Evolutionary conservation across 2,888 invertebrate genomes (phyloP).

Genomic region (Eudemis profundana): DNA sequence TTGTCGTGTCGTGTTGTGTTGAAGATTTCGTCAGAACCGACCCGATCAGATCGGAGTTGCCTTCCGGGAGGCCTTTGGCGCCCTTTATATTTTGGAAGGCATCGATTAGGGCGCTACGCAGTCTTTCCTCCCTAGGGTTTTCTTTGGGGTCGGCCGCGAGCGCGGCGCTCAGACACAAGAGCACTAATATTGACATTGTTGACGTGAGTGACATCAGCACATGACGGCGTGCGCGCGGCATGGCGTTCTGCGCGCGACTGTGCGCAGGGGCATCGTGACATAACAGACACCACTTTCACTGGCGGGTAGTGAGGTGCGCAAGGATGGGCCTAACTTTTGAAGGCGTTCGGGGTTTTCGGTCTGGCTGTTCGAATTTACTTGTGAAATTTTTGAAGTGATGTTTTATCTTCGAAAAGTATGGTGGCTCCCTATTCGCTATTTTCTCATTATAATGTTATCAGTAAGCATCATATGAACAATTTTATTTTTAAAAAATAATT

Average conservation of each 20-base stretch:
- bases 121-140: slow-evolving; percentile 74
- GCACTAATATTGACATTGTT: slow-evolving; percentile 62
- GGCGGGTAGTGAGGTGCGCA: slow-evolving; percentile 16
- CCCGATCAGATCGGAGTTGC: slow-evolving; percentile 72
- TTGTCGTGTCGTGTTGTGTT: slow-evolving; percentile 58
- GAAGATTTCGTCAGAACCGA: slow-evolving; percentile 61
- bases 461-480: too few species aligned
- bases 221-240: slow-evolving; percentile 77
- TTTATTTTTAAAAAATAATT: too few species aligned
- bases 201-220: slow-evolving; percentile 60
- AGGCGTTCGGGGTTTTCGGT: background rate
- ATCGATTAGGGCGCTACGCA: slow-evolving; percentile 76
- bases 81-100: slow-evolving; percentile 81
- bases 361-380: background rate
- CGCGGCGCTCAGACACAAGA: slow-evolving; percentile 58
- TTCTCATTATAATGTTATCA: too few species aligned
- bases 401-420: too few species aligned
- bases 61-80: slow-evolving; percentile 71
- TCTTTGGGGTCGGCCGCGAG: slow-evolving; percentile 62
- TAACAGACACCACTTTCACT: slow-evolving; percentile 82
- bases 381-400: too few species aligned
- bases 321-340: slow-evolving; percentile 6
- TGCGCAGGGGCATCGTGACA: slow-evolving; percentile 66
- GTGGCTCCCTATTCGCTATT: too few species aligned
- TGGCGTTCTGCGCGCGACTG: slow-evolving; percentile 74